These are phyloP conservation scores for Siniperca knerii DNA, from an alignment of 2,113 vertebrate genomes.

Conservation along the genomic window DNA sequence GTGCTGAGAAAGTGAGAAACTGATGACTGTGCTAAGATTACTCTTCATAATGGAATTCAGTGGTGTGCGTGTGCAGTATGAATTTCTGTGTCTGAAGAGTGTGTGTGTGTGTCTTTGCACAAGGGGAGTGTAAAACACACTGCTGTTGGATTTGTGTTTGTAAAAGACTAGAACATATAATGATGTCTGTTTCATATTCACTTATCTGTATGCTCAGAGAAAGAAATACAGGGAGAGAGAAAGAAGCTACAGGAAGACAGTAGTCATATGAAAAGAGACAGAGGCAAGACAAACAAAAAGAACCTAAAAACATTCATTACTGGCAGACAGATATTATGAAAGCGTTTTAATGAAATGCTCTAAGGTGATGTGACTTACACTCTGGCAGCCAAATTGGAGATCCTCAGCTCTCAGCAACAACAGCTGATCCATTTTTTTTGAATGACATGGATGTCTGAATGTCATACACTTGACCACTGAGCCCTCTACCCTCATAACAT, in stretches of 20 bases:
- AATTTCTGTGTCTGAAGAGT: not conserved
- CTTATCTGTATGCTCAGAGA: conserved; percentile 45
- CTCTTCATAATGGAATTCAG: conserved; percentile 33
- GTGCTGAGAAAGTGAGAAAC: conserved; percentile 22
- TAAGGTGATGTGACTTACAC: conserved; percentile 2
- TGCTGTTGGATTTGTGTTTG: conserved; percentile 52
- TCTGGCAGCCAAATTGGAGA: conserved; percentile 37
- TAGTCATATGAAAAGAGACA: not conserved
- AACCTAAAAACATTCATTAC: conserved; percentile 13
- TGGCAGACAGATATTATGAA: conserved; percentile 18
- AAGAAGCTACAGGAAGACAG: conserved; percentile 15
- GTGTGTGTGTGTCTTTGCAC: conserved; percentile 3
- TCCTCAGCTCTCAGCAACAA: conserved; percentile 11
- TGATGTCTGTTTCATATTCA: conserved; percentile 58
- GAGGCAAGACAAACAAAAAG: conserved; percentile 17
- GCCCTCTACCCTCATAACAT: no score
- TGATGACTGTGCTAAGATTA: conserved; percentile 35
- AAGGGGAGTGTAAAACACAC: conserved; percentile 27
- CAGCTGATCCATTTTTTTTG: not conserved
- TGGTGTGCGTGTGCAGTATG: not conserved
- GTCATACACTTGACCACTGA: no score
- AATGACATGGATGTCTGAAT: not conserved
- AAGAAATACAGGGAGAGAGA: conserved; percentile 14
- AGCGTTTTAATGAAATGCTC: conserved; percentile 34
- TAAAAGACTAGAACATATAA: conserved; percentile 47